Conservation (phyloP, 2,797 vertebrate species). For the Micropoecilia bifurca region DNA sequence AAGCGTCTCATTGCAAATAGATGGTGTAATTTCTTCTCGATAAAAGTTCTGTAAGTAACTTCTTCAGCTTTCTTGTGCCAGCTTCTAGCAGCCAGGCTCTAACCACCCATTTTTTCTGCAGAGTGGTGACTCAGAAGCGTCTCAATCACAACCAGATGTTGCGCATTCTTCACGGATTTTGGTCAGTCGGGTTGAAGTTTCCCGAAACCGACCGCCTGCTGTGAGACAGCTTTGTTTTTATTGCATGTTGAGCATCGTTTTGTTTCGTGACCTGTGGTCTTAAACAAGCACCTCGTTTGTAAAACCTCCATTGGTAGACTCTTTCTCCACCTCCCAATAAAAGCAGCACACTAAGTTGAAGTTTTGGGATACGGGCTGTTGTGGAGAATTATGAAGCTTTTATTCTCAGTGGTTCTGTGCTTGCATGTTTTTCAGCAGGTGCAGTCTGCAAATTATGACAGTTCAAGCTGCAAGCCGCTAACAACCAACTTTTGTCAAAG, state of each 20-base stretch:
- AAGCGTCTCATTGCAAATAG: background rate
- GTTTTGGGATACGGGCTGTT: conserved; percentile 2
- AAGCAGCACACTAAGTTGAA: conserved; percentile 12
- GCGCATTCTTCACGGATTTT: background rate
- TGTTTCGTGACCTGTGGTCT: conserved; percentile 29
- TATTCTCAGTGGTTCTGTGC: conserved; percentile 30
- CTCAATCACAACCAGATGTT: conserved; percentile 58
- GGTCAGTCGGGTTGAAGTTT: conserved; percentile 14
- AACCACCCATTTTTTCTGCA: background rate
- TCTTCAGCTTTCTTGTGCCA: conserved; percentile 13
- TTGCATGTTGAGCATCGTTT: conserved; percentile 16
- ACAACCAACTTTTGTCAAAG: conserved; percentile 60
- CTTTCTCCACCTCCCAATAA: conserved; percentile 51
- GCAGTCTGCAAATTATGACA: background rate
- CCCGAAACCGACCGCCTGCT: conserved; percentile 32
- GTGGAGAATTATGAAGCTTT: conserved; percentile 40
- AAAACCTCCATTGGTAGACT: conserved; percentile 47
- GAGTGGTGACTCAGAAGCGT: conserved; percentile 15
- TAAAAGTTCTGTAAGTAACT: background rate
- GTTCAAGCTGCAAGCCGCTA: conserved; percentile 45
- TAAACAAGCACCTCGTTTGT: conserved; percentile 42
- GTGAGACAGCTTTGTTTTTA: conserved; percentile 48
- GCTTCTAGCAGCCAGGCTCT: background rate
- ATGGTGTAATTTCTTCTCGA: background rate
- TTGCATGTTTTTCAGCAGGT: conserved; percentile 32